Percentiles rank a stretch among this genome's conserved stretches.
Evolutionary conservation across 2,113 vertebrate genomes (phyloP).

Genomic region (Sylvietta virens): DNA sequence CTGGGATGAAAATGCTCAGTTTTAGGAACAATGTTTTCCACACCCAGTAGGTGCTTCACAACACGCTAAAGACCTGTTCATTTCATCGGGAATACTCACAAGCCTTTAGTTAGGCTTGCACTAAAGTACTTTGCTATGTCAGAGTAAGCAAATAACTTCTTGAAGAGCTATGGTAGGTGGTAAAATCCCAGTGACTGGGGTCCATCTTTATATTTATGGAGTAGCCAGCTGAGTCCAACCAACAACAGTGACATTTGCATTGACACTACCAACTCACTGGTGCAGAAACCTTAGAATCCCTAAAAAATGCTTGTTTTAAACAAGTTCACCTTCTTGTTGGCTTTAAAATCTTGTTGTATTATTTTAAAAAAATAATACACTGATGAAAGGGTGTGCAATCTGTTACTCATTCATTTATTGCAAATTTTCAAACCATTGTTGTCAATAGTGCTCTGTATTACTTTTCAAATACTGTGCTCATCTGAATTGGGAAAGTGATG

Average conservation of each 20-base stretch:
- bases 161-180: background rate
- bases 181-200: background rate
- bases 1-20: background rate
- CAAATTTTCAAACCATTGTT: background rate
- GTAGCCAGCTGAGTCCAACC: background rate
- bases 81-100: background rate
- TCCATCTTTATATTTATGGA: background rate
- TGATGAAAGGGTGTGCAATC: background rate
- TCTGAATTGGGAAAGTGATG: background rate
- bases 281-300: background rate
- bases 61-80: background rate
- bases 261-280: background rate
- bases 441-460: background rate
- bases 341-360: too few species aligned
- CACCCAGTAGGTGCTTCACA: background rate
- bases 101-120: background rate
- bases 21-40: background rate
- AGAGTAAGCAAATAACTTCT: rapidly evolving
- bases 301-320: background rate
- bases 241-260: background rate
- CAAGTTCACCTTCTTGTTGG: background rate
- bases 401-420: background rate
- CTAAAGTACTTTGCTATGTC: background rate
- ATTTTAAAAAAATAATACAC: background rate
- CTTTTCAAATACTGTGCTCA: background rate